Evolutionary conservation across 2,797 vertebrate species (phyloP), one percentile per base, ranked within the genome.

Genomic region (Lacerta agilis): DNA sequence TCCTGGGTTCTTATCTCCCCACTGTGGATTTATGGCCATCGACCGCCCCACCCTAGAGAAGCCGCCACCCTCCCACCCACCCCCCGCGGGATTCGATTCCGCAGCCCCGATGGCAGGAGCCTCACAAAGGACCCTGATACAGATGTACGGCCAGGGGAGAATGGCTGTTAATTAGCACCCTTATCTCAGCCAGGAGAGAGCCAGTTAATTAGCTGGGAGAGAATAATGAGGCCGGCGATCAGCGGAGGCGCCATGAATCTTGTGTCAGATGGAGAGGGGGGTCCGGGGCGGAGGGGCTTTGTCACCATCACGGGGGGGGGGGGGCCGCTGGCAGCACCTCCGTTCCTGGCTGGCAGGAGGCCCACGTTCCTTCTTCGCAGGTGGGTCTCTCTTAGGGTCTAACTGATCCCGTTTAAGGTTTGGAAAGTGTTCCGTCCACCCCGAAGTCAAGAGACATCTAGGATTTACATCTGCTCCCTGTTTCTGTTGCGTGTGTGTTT

Each of bases 151-250:
- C 83, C 87, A 73, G 38, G 61, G 86, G 89, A 82, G 86, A 72
- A 87, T 23, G 38, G 66, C 83, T 82, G 86, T 92, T 93, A 93
- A 93, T 94, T 93, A 94, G 87, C 86, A 64, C 90, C 84, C 90
- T 91, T 92, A 89, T 93, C 88, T 91, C 90, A 86, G 79, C 83
- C 2, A 0, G 93, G 92, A 17, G 66, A 94, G 91, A 27, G 92
- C 58, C 58, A 94, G 91, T 94, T 97, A 96, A 97, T 96, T 96
- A 96, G 95, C 93, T 95, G 90, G 90, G 93, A 92, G 93, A 91
- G 96, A 94, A 96, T 96, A 96, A 96, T 95, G 95, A 96, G 83
- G 95, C 89, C 85, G 85, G 0, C 6, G 29, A 1, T 36, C 90
- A 90, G 83, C 10, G 85, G 91, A 64, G 86, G 66, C 38, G 85